These are phyloP conservation scores for Andrena bicolor DNA, from an alignment of 2,888 invertebrate species.

Conservation along the genomic window DNA sequence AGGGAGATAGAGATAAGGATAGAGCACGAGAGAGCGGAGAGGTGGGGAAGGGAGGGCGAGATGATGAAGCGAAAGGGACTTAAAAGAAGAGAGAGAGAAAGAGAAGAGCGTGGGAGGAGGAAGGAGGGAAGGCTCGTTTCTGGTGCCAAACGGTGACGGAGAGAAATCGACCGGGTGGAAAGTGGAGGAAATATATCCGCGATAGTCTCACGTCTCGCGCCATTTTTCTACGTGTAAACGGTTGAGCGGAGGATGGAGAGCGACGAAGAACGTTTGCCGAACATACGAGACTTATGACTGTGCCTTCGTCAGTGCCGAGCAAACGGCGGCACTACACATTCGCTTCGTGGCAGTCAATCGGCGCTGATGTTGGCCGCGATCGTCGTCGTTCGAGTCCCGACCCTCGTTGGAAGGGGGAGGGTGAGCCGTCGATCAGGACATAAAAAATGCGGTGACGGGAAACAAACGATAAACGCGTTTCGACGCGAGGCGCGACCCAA, in stretches of 20 bases:
- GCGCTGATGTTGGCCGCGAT: conserved; percentile 72
- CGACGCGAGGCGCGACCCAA: conserved; percentile 32
- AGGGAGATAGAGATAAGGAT: conserved; percentile 32
- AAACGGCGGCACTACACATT: conserved; percentile 73
- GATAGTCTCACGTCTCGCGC: conserved; percentile 68
- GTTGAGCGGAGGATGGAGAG: conserved; percentile 34
- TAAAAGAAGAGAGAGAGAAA: background rate
- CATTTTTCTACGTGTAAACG: conserved; percentile 66
- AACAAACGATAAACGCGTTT: conserved; percentile 52
- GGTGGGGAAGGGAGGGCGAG: background rate
- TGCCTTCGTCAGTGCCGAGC: conserved; percentile 82
- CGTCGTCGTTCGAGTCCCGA: conserved; percentile 66
- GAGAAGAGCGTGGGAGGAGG: conserved; percentile 18
- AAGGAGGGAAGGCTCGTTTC: conserved; percentile 72
- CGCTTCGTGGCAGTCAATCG: conserved; percentile 72
- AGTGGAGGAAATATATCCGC: conserved; percentile 56
- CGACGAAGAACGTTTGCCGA: conserved; percentile 54
- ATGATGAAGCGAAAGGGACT: conserved; percentile 42
- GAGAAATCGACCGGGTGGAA: conserved; percentile 51
- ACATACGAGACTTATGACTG: conserved; percentile 81
- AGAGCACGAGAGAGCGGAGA: conserved; percentile 16
- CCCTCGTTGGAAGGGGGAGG: conserved; percentile 40
- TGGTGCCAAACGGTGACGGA: conserved; percentile 80
- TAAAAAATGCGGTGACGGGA: conserved; percentile 48
- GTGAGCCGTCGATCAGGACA: conserved; percentile 55